Base-by-base conservation (phyloP, 2,888 invertebrate genomes). In the Ypsolopha sequella region DNA sequence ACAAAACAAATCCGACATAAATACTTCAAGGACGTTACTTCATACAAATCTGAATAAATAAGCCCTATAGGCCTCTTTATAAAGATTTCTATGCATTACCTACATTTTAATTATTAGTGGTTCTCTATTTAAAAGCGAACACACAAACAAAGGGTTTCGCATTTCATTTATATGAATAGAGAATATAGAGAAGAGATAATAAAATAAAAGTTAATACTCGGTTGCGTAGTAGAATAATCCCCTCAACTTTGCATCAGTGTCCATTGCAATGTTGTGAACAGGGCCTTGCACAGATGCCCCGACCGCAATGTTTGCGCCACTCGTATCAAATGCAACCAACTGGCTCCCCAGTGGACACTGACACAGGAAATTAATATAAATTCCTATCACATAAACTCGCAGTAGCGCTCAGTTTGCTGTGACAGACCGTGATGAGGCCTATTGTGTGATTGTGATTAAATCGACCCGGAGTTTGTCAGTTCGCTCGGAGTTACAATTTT, bases 341-440 rank as follows among this genome's bases (percentile, higher is more conserved):
- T 76, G 77, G 65, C 65, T 69, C 66, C 65, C 73, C 65, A 61
- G 55, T 66, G 57, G 66, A 36, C 11, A 67, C 70, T 71, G 70
- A 72, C 74, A 76, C 78, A 79, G 82, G 80, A 82, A 84, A 82
- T 82, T 80, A 82, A 82, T 84, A 82, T 80, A 80, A 82, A 82
- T 81, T 80, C 76, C 73, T 72, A 78, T 79, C 72, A 75, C 80
- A 76, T 74, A 74, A 74, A 77, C 77, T 76, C 65, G 65, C 63
- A 74, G 72, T 36, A 61, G 65, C 63, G 68, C 61, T 64, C 68
- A 64, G 60, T 71, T 68, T 65, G 64, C 66, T 65, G 66, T 70
- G 73, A 71, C 66, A 61, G 64, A 60, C 73, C 64, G 72, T 79
- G 79, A 80, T 80, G 78, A 79, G 66, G 70, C 73, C 76, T 70